Evolutionary conservation across 2,888 invertebrate genomes (phyloP).

Genomic region (Vesta saturnalis): DNA sequence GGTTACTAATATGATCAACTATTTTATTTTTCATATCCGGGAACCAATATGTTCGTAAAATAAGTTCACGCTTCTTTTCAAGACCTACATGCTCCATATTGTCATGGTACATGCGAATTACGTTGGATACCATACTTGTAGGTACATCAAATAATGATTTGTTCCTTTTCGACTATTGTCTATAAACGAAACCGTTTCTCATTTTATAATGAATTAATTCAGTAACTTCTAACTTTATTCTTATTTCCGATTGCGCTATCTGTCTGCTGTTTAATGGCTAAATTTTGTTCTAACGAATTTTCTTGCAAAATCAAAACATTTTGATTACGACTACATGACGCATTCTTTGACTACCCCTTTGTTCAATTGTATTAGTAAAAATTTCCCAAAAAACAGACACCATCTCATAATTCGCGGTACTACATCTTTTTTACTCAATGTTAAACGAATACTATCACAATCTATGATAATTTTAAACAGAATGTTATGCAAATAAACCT

Average conservation of each 20-base stretch:
- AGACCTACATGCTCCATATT: constrained; percentile 49
- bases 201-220: constrained; percentile 8
- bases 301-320: constrained; percentile 14
- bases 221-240: constrained; percentile 2
- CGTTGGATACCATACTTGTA: constrained; percentile 42
- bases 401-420: neutral
- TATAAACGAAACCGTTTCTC: constrained; percentile 16
- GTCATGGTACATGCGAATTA: constrained; percentile 47
- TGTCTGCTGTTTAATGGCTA: neutral
- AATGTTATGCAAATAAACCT: neutral
- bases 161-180: neutral
- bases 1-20: constrained; percentile 3
- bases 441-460: constrained; percentile 4
- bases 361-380: neutral
- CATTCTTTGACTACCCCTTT: neutral
- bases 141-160: constrained; percentile 43
- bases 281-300: constrained; percentile 8
- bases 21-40: constrained; percentile 5
- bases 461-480: neutral
- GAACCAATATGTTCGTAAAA: constrained; percentile 19
- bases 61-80: neutral
- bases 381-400: neutral
- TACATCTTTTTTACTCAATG: neutral
- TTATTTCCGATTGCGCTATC: constrained; percentile 4
- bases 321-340: constrained; percentile 5